A percentile compares a stretch with the other conserved stretches of the same genome.
phyloP scores from a whole-genome alignment of 2,113 vertebrate genomes.

The Sinocyclocheilus anshuiensis region DNA sequence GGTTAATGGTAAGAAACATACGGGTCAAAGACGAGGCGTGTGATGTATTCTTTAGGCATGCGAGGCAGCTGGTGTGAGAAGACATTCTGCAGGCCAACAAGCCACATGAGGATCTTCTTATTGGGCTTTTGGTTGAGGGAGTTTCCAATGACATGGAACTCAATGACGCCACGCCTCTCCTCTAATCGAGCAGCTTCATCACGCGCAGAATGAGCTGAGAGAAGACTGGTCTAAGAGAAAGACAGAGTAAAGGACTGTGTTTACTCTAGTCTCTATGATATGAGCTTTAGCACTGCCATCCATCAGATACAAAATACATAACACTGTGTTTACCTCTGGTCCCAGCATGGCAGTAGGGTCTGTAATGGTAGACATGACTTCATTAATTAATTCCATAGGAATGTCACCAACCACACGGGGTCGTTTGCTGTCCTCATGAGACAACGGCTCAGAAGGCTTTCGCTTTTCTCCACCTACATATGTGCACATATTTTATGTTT shows the following conservation, averaged over 20 bases:
- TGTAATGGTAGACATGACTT: slow-evolving; percentile 98
- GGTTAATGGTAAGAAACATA: slow-evolving; percentile 70
- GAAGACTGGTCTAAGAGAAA: slow-evolving; percentile 84
- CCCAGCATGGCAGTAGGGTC: slow-evolving; percentile 90
- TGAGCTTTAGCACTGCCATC: too few species aligned
- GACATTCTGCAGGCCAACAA: slow-evolving; percentile 96
- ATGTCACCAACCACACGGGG: slow-evolving; percentile 91
- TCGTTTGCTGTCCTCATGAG: slow-evolving; percentile 87
- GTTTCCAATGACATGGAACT: slow-evolving; percentile 97
- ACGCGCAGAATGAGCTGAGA: slow-evolving; percentile 92
- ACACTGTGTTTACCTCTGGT: slow-evolving; percentile 78
- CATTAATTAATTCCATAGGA: slow-evolving; percentile 94
- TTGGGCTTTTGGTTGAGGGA: slow-evolving; percentile 97
- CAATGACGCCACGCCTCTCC: slow-evolving; percentile 93
- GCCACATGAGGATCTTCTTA: slow-evolving; percentile 97
- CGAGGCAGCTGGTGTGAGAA: slow-evolving; percentile 98
- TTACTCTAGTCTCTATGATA: too few species aligned
- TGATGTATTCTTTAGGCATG: slow-evolving; percentile 99
- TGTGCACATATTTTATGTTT: neutral
- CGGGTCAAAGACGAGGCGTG: slow-evolving; percentile 96
- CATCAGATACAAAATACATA: too few species aligned
- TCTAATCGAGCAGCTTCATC: slow-evolving; percentile 93
- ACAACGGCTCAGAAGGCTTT: slow-evolving; percentile 84
- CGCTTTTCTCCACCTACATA: slow-evolving; percentile 87
- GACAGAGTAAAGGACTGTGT: too few species aligned